These are phyloP conservation scores for Melitaea cinxia DNA, from an alignment of 1,140 invertebrate species.

Conservation along the genomic window DNA sequence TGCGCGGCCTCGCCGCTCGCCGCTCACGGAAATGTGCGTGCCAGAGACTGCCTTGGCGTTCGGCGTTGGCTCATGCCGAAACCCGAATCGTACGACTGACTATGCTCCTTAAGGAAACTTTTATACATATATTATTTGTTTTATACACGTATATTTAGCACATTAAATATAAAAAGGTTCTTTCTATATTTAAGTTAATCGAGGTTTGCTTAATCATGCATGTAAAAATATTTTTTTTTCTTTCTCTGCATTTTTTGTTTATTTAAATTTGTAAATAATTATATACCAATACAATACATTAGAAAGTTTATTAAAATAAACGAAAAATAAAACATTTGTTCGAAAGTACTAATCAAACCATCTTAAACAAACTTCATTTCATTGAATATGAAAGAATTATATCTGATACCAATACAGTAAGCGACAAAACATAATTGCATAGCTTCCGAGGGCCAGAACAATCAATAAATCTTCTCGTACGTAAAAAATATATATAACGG, in stretches of 20 bases:
- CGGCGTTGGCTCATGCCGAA: constrained; percentile 46
- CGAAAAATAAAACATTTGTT: not conserved
- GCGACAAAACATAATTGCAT: constrained; percentile 22
- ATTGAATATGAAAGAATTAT: constrained; percentile 14
- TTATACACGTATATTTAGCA: not conserved
- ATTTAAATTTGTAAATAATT: not conserved
- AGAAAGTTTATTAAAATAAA: no score
- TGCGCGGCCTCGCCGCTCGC: constrained; percentile 63
- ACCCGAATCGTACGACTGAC: constrained; percentile 40
- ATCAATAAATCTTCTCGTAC: constrained; percentile 26
- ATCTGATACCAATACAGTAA: constrained; percentile 4
- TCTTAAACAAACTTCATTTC: not conserved
- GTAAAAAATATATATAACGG: constrained; percentile 30
- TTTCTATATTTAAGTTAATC: no score
- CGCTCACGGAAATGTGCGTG: constrained; percentile 78
- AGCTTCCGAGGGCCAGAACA: constrained; percentile 16
- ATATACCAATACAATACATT: no score
- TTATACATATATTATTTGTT: not conserved
- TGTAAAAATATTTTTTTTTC: no score
- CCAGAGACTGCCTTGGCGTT: constrained; percentile 54
- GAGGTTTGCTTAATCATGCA: no score
- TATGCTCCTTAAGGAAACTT: constrained; percentile 34
- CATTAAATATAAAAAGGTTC: no score
- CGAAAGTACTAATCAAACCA: no score
- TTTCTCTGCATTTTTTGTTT: no score